These are phyloP conservation scores for Globia sparganii DNA, from an alignment of 2,888 invertebrate species.

Conservation along the genomic window DNA sequence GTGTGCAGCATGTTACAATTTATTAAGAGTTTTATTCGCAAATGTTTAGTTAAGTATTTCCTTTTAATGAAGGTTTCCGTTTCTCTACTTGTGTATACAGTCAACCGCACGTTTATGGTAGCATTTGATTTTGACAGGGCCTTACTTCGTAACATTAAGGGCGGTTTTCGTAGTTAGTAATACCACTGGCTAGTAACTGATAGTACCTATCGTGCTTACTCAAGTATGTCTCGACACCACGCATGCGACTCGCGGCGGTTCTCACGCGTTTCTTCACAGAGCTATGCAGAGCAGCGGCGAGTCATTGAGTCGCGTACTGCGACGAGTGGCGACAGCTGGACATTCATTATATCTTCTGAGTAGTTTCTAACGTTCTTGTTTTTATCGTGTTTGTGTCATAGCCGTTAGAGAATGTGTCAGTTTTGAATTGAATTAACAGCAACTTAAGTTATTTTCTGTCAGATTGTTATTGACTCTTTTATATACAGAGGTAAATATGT, in stretches of 20 bases:
- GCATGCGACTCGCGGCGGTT: constrained; percentile 23
- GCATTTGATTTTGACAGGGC: background rate
- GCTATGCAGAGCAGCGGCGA: background rate
- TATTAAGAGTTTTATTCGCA: constrained; percentile 8
- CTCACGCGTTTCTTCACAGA: constrained; percentile 6
- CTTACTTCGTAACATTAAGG: background rate
- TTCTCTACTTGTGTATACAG: background rate
- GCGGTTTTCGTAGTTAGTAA: background rate
- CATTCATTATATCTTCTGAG: background rate
- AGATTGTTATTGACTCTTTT: background rate
- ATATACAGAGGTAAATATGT: background rate
- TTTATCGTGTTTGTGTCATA: background rate
- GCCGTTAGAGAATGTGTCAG: background rate
- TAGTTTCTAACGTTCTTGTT: constrained; percentile 1
- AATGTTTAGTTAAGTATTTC: constrained; percentile 27
- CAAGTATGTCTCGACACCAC: constrained; percentile 1
- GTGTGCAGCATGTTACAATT: constrained; percentile 34
- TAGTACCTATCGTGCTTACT: constrained; percentile 14
- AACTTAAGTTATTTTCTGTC: no score
- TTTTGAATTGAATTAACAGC: background rate
- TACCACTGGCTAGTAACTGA: background rate
- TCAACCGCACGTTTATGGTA: background rate
- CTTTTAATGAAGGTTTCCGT: constrained; percentile 5
- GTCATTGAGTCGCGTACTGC: background rate
- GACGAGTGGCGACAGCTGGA: background rate